Conservation (phyloP, 2,888 invertebrate species). For the Caenorhabditis sinica region DNA sequence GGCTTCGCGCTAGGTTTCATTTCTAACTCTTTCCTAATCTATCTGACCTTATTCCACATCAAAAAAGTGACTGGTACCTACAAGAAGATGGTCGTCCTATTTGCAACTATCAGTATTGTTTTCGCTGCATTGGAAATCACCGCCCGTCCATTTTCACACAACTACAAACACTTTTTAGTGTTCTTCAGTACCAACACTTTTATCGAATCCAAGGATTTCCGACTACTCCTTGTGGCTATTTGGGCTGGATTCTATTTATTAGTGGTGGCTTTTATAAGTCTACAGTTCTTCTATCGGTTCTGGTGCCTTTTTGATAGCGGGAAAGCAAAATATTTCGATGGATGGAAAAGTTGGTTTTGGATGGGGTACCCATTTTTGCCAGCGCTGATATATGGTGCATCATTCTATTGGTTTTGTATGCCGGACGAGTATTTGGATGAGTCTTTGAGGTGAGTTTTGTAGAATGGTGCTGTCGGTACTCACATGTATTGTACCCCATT, state of each 20-base stretch:
- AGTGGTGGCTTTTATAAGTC: neutral
- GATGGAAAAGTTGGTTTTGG: neutral
- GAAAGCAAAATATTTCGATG: neutral
- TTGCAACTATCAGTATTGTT: neutral
- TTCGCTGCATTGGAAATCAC: neutral
- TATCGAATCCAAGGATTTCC: neutral
- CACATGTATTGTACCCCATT: too few species aligned
- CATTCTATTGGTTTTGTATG: neutral
- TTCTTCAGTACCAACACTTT: constrained; percentile 1
- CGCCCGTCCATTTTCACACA: constrained; percentile 9
- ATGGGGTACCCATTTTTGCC: constrained; percentile 2
- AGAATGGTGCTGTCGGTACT: too few species aligned
- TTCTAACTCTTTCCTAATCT: constrained; percentile 1
- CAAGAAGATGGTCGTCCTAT: constrained; percentile 3
- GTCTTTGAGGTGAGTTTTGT: neutral
- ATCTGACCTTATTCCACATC: constrained; percentile 1
- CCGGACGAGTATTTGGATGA: constrained; percentile 21
- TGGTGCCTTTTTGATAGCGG: neutral
- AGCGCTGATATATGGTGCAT: neutral
- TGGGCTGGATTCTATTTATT: neutral
- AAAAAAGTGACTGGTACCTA: constrained; percentile 7
- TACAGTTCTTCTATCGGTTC: constrained; percentile 1
- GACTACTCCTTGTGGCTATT: neutral
- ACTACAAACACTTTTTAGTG: neutral
- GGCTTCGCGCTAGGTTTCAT: neutral